These are phyloP conservation scores for Girardinichthys multiradiatus DNA, from an alignment of 2,113 vertebrate species.

Conservation along the genomic window DNA sequence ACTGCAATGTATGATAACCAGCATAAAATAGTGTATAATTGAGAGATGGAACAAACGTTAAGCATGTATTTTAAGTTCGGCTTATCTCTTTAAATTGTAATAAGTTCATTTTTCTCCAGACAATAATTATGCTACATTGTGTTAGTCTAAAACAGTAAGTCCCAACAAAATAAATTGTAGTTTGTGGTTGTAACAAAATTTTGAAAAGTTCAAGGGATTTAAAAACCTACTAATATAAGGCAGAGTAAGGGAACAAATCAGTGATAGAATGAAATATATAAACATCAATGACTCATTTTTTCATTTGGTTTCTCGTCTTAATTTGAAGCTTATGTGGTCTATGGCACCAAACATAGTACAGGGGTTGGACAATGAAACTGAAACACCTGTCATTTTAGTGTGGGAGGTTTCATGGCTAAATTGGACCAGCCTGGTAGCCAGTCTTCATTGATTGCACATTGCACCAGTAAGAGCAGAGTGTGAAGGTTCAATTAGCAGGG, in stretches of 20 bases:
- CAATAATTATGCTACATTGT: not conserved
- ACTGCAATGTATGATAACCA: not conserved
- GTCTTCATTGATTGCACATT: too few relatives aligned
- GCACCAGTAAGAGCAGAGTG: too few relatives aligned
- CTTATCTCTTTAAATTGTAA: not conserved
- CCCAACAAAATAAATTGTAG: not conserved
- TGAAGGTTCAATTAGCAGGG: too few relatives aligned
- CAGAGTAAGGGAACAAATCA: not conserved
- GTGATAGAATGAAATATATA: not conserved
- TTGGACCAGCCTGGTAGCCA: too few relatives aligned
- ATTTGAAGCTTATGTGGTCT: conserved; percentile 31
- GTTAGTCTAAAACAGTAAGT: not conserved
- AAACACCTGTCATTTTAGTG: too few relatives aligned
- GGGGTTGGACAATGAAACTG: too few relatives aligned
- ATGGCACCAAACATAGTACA: too few relatives aligned
- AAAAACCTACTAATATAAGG: not conserved
- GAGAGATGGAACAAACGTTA: conserved; percentile 6
- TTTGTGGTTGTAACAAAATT: not conserved
- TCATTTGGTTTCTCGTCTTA: conserved; percentile 37
- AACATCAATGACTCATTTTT: conserved; percentile 25
- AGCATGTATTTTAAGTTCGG: not conserved
- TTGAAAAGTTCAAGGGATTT: not conserved
- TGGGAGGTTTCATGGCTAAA: too few relatives aligned
- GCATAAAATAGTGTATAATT: not conserved
- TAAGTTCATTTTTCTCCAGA: not conserved